phyloP scores from a whole-genome alignment of 2,888 invertebrate genomes.

The Tridacna crocea region DNA sequence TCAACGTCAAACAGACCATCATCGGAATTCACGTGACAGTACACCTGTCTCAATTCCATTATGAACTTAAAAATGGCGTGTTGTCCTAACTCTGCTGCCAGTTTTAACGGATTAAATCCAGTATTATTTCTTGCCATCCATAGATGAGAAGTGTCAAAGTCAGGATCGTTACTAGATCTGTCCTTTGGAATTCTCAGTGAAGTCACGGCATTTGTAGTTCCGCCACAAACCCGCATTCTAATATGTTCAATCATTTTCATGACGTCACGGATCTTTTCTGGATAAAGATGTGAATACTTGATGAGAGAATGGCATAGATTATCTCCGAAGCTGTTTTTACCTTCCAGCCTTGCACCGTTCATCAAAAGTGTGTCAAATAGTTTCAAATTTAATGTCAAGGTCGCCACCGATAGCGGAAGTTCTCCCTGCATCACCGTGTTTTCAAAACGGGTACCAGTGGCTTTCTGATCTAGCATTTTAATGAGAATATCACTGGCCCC shows the following conservation, averaged over 20 bases:
- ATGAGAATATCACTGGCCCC: not conserved
- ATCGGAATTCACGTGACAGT: slow-evolving; percentile 56
- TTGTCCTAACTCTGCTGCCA: slow-evolving; percentile 58
- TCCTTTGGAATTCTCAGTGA: not conserved
- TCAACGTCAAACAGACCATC: slow-evolving; percentile 65
- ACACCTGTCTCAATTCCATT: slow-evolving; percentile 57
- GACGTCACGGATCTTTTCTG: slow-evolving; percentile 54
- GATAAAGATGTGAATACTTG: slow-evolving; percentile 62
- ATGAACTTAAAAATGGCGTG: slow-evolving; percentile 55
- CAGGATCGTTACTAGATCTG: not conserved
- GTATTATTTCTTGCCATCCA: slow-evolving; percentile 52
- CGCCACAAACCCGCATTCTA: not conserved
- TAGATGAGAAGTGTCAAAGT: slow-evolving; percentile 31
- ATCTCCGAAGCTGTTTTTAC: slow-evolving; percentile 63
- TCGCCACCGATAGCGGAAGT: slow-evolving; percentile 69
- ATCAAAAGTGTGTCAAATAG: slow-evolving; percentile 58
- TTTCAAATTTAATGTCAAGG: slow-evolving; percentile 60
- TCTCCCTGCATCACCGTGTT: slow-evolving; percentile 73
- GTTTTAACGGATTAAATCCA: slow-evolving; percentile 51
- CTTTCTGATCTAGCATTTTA: slow-evolving; percentile 39
- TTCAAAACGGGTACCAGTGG: slow-evolving; percentile 62
- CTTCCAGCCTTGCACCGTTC: slow-evolving; percentile 50
- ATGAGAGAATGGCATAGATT: slow-evolving; percentile 69
- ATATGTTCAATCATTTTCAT: slow-evolving; percentile 43
- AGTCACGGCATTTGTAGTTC: not conserved